Conservation (phyloP, 2,113 vertebrate genomes). For the Callocephalon fimbriatum region DNA sequence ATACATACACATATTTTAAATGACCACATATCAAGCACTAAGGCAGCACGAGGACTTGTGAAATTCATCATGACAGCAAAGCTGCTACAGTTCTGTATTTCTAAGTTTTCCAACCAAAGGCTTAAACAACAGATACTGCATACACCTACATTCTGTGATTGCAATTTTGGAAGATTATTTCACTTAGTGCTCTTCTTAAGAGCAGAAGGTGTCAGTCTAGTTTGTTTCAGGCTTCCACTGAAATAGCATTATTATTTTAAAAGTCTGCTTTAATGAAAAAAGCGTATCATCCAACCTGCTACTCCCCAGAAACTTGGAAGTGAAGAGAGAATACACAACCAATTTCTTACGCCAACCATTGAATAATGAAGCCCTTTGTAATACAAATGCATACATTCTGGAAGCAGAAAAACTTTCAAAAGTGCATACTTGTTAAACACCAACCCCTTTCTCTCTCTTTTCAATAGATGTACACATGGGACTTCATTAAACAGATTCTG, state of each 20-base stretch:
- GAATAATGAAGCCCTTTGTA: neutral
- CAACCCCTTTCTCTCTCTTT: neutral
- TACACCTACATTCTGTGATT: neutral
- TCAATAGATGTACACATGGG: neutral
- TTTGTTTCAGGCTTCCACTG: neutral
- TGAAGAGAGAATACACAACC: neutral
- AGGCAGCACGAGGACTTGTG: neutral
- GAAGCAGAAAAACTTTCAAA: neutral
- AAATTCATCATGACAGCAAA: neutral
- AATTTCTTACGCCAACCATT: neutral
- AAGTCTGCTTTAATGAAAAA: neutral
- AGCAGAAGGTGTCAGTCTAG: neutral
- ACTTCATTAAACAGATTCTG: neutral
- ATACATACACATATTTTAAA: neutral
- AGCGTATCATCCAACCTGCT: neutral
- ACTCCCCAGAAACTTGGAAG: neutral
- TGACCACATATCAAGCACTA: neutral
- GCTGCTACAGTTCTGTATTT: neutral
- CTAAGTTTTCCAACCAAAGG: neutral
- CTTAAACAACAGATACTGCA: neutral
- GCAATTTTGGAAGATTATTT: neutral
- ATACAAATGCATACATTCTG: neutral
- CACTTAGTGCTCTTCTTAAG: neutral
- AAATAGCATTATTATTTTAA: neutral
- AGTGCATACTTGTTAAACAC: neutral